Evolutionary conservation across 2,888 invertebrate species (phyloP), one percentile per base, ranked within the genome.

Genomic region (Dugesia japonica): DNA sequence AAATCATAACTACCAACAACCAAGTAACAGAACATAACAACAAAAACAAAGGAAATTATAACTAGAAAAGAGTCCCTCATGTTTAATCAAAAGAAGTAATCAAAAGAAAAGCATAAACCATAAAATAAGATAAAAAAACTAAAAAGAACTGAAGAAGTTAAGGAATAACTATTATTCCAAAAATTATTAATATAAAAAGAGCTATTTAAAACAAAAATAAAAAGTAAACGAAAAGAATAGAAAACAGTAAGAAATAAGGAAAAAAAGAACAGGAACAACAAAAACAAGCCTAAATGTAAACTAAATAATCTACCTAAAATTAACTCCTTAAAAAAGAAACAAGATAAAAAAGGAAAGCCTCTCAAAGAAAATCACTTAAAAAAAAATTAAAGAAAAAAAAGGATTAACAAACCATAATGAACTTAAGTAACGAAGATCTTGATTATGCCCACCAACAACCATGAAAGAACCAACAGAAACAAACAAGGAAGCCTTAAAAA

Each of bases 401-500:
- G 83, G 82, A 1, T 79, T 79, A 76, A 80, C 79, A 42, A 77
- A 73, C 72, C 77, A 78, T 28, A 81, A 28, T 15, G 78, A 79
- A 0, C 80, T 80, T 76, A 82, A 76, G 38, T 75, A 71, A n/a
- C 89, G 89, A 87, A 89, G 88, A 88, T 89, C 89, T 83, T 90
- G 89, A 81, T 82, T 86, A 86, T 88, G 87, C 80, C 82, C 83
- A 82, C 87, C 86, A 82, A 86, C 86, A 86, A 89, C 89, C 87
- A 90, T 89, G 85, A 89, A 86, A 75, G 87, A 84, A 0, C 90
- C 90, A 0, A 89, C 88, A 87, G 89, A 89, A 81, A 90, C 87
- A 88, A 90, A 89, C 83, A 89, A 86, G 84, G 89, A 86, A 80
- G 89, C 89, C 79, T 90, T 90, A 89, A 90, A 90, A 85, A 90